Percentiles rank a stretch among this genome's conserved stretches.
These are phyloP conservation scores for Clytia hemisphaerica DNA, from an alignment of 30 jellyfish, hydroid and myxozoan species.

Conservation along the genomic window DNA sequence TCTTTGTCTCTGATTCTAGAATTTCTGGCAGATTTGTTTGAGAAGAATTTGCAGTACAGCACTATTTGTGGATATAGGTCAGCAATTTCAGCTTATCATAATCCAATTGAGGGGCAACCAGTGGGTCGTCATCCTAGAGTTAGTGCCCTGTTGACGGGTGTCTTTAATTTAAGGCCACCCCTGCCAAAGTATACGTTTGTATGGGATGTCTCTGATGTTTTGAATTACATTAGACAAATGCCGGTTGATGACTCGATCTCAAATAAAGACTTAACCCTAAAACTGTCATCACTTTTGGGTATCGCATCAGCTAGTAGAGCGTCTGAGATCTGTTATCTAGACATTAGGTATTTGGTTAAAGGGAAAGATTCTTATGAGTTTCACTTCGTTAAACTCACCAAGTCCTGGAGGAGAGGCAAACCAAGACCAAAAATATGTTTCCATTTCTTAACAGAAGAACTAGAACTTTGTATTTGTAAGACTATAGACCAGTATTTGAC, in stretches of 20 bases:
- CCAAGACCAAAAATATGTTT: neutral
- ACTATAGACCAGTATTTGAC: too few relatives aligned
- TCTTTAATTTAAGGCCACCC: slow-evolving; percentile 31
- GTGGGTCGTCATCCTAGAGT: slow-evolving; percentile 28
- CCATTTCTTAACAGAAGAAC: too few relatives aligned
- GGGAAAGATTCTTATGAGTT: neutral
- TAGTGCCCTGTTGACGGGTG: slow-evolving; percentile 12
- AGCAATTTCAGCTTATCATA: slow-evolving; percentile 14
- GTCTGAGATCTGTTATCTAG: slow-evolving; percentile 3
- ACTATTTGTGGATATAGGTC: slow-evolving; percentile 15
- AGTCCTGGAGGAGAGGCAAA: slow-evolving; percentile 3
- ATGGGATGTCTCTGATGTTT: slow-evolving; percentile 25
- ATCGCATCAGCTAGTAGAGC: slow-evolving; percentile 18
- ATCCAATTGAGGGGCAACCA: slow-evolving; percentile 1
- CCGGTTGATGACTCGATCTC: neutral
- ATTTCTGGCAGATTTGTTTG: slow-evolving; percentile 21
- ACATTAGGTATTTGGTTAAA: neutral
- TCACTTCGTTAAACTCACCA: neutral
- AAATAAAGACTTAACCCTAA: slow-evolving; percentile 1
- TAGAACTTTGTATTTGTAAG: too few relatives aligned
- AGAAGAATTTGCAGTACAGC: neutral
- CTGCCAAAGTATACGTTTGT: too few relatives aligned
- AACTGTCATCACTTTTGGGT: slow-evolving; percentile 9
- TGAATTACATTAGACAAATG: neutral
- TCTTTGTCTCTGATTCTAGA: too few relatives aligned